phyloP scores from a whole-genome alignment of 1,140 invertebrate genomes.

The Drosophila varians region DNA sequence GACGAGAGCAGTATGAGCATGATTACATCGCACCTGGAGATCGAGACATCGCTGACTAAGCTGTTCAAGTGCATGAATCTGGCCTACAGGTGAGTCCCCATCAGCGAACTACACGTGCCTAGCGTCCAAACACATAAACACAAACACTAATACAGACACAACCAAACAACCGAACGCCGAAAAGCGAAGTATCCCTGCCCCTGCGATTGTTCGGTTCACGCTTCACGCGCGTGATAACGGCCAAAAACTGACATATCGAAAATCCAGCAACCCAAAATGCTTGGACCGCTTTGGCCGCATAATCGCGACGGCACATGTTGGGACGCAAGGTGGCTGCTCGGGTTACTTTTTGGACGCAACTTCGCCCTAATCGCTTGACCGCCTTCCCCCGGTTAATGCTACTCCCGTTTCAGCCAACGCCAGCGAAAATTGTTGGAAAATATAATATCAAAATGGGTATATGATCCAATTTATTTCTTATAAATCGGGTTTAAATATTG shows the following conservation, averaged over 20 bases:
- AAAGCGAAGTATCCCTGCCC: slow-evolving; percentile 18
- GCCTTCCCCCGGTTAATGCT: slow-evolving; percentile 4
- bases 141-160: too few relatives aligned
- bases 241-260: slow-evolving; percentile 45
- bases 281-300: slow-evolving; percentile 51
- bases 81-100: slow-evolving; percentile 93
- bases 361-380: slow-evolving; percentile 55
- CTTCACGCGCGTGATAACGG: slow-evolving; percentile 46
- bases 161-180: not conserved
- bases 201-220: slow-evolving; percentile 37
- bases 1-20: slow-evolving; percentile 71
- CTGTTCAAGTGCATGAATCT: slow-evolving; percentile 98
- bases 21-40: slow-evolving; percentile 88
- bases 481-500: too few relatives aligned
- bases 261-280: slow-evolving; percentile 36
- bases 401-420: slow-evolving; percentile 64
- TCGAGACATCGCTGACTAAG: slow-evolving; percentile 97
- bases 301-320: slow-evolving; percentile 45
- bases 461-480: too few relatives aligned
- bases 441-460: slow-evolving; percentile 22
- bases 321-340: slow-evolving; percentile 45
- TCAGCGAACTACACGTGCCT: slow-evolving; percentile 7
- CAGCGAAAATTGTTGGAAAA: slow-evolving; percentile 33
- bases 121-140: not conserved
- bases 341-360: slow-evolving; percentile 57